Percentiles rank a stretch among this genome's conserved stretches.
Evolutionary conservation across 2,113 vertebrate genomes (phyloP).

Genomic region (Epinephelus moara): DNA sequence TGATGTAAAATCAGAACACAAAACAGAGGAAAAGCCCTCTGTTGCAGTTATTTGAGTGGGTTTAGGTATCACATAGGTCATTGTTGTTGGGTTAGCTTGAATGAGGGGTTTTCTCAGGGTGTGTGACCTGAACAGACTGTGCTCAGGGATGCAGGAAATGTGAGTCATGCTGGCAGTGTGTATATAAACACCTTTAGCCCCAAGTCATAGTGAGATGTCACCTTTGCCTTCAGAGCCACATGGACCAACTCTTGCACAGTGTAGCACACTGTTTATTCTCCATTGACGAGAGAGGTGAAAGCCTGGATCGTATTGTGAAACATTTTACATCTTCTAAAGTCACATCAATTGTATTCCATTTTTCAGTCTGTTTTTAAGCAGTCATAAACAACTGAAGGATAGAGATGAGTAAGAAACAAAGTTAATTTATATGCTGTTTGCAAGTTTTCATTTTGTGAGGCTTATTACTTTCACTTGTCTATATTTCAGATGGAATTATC

Average conservation of each 20-base stretch:
- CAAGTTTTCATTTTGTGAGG: not conserved
- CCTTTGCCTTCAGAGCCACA: constrained; percentile 61
- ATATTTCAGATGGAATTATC: not conserved
- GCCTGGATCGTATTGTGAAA: not conserved
- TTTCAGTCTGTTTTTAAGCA: not conserved
- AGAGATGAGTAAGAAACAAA: not conserved
- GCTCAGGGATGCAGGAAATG: constrained; percentile 69
- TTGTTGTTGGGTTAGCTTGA: constrained; percentile 57
- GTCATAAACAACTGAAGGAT: not conserved
- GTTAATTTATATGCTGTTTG: not conserved
- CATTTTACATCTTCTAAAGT: not conserved
- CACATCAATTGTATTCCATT: not conserved
- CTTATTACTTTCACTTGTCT: not conserved
- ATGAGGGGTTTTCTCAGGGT: constrained; percentile 43
- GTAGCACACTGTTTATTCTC: constrained; percentile 26
- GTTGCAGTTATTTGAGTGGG: constrained; percentile 32
- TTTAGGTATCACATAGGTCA: constrained; percentile 62
- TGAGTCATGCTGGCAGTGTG: constrained; percentile 71
- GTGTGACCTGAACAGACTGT: constrained; percentile 72
- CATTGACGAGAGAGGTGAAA: not conserved
- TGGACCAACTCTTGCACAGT: constrained; percentile 37
- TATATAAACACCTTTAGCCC: constrained; percentile 69
- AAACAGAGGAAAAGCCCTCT: constrained; percentile 16
- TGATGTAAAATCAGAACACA: constrained; percentile 19
- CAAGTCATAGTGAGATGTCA: constrained; percentile 67